A percentile compares a stretch with the other conserved stretches of the same genome.
Evolutionary conservation across 2,888 invertebrate species (phyloP).

Genomic region (Chaetogeoica ovagalla): DNA sequence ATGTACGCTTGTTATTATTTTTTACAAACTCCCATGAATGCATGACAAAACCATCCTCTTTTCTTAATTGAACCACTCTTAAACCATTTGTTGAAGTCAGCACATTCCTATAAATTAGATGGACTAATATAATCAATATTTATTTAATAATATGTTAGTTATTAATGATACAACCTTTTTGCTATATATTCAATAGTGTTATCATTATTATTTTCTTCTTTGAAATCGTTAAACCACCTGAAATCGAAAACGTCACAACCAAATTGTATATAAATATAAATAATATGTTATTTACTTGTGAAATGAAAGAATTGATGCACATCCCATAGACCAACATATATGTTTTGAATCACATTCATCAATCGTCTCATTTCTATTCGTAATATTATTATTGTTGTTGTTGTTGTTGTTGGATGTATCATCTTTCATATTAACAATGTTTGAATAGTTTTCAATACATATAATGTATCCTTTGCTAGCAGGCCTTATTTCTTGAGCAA

Average conservation of each 20-base stretch:
- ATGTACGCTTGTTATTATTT: conserved; percentile 57
- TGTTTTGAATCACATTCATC: conserved; percentile 37
- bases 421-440: conserved; percentile 24
- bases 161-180: conserved; percentile 51
- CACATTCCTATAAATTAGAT: conserved; percentile 62
- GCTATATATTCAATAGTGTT: conserved; percentile 27
- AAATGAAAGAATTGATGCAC: conserved; percentile 69
- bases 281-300: conserved; percentile 65
- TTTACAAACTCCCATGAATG: conserved; percentile 67
- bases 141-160: conserved; percentile 17
- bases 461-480: conserved; percentile 49
- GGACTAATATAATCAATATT: conserved; percentile 40
- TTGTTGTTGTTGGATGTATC: conserved; percentile 30
- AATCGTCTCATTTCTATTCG: conserved; percentile 14
- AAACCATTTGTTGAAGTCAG: conserved; percentile 69
- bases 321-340: conserved; percentile 65
- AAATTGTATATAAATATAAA: background rate
- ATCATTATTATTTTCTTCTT: conserved; percentile 34
- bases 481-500: conserved; percentile 43
- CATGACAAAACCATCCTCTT: conserved; percentile 66
- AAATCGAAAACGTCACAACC: background rate
- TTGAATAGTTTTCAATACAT: conserved; percentile 57
- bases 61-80: conserved; percentile 70
- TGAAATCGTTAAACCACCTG: conserved; percentile 42
- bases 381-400: conserved; percentile 18